Conservation (phyloP, 2,888 invertebrate species). For the Caenorhabditis sp. region DNA sequence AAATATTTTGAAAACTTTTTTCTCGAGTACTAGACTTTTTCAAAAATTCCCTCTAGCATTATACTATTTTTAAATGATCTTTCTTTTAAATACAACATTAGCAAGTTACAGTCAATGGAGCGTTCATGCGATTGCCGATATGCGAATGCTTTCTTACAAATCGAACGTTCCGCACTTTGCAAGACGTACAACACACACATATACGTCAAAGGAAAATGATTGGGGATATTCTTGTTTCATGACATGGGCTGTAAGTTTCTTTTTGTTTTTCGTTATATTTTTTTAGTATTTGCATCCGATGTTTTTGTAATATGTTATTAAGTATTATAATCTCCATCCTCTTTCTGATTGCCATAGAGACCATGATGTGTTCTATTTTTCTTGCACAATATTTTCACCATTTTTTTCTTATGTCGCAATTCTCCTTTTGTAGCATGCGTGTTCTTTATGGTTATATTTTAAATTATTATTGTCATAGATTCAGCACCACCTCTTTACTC, state of each 20-base stretch:
- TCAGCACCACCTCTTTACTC: neutral
- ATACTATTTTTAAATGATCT: neutral
- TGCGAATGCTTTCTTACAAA: conserved; percentile 87
- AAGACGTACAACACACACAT: conserved; percentile 85
- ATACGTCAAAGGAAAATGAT: conserved; percentile 88
- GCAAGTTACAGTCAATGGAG: conserved; percentile 86
- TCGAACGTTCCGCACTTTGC: conserved; percentile 78
- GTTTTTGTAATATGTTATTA: too few species aligned
- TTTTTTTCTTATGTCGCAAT: neutral
- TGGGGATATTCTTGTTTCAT: conserved; percentile 98
- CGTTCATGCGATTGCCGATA: conserved; percentile 92
- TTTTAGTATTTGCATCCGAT: too few species aligned
- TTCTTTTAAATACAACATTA: too few species aligned
- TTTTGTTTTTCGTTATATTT: neutral
- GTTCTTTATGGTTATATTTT: neutral
- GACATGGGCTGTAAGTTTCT: conserved; percentile 77
- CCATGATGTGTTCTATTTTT: neutral
- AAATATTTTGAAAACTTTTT: too few species aligned
- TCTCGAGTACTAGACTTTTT: too few species aligned
- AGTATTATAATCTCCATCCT: neutral
- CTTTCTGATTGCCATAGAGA: neutral
- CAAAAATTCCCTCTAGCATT: neutral
- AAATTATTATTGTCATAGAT: neutral
- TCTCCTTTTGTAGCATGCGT: neutral
- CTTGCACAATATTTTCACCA: too few species aligned